phyloP scores from a whole-genome alignment of 1,140 invertebrate species.

The Harlomillsia oculata region DNA sequence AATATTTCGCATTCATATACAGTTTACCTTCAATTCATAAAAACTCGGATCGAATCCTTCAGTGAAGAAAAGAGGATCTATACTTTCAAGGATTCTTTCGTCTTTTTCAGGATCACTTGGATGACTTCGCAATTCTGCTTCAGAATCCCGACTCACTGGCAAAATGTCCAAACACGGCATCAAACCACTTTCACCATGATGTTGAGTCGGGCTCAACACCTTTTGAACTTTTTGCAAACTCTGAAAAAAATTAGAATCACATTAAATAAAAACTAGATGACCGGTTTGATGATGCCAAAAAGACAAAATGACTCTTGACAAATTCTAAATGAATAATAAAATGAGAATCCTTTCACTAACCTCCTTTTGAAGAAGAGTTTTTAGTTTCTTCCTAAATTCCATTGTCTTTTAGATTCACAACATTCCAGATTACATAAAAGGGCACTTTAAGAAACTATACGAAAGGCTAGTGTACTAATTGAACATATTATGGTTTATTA shows the following conservation, averaged over 20 bases:
- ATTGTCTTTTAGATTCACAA: too few relatives aligned
- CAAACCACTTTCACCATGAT: constrained; percentile 5
- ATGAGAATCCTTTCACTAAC: constrained; percentile 1
- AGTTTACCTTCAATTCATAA: constrained; percentile 53
- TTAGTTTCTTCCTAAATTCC: constrained; percentile 34
- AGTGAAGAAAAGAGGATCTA: constrained; percentile 57
- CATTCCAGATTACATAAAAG: too few relatives aligned
- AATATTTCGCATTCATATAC: neutral
- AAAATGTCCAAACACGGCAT: constrained; percentile 26
- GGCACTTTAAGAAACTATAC: too few relatives aligned
- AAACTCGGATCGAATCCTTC: constrained; percentile 54
- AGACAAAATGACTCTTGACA: neutral
- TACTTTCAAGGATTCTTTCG: constrained; percentile 61
- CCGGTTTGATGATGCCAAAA: neutral
- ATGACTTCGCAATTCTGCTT: constrained; percentile 29
- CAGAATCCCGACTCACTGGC: constrained; percentile 32
- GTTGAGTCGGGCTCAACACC: constrained; percentile 18
- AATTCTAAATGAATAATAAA: neutral
- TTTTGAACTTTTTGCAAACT: constrained; percentile 32
- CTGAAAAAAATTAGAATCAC: constrained; percentile 16
- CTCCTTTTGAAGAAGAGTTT: constrained; percentile 34
- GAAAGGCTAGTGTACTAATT: too few relatives aligned
- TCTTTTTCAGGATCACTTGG: constrained; percentile 50
- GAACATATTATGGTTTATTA: too few relatives aligned
- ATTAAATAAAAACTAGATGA: neutral